Conservation (phyloP, 2,888 invertebrate species). For the Callimorpha dominula region DNA sequence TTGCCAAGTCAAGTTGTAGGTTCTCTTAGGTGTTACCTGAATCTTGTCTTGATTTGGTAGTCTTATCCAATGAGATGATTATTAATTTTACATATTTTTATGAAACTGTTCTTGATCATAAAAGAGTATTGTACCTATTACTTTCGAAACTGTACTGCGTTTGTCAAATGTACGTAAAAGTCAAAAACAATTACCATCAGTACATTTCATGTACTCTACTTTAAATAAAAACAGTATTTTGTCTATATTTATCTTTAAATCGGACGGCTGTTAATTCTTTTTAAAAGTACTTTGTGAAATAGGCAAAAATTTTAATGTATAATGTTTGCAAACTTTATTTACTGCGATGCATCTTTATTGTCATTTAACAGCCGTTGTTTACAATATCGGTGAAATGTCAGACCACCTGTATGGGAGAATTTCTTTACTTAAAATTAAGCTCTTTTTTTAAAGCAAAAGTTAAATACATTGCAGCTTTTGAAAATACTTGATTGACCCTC, state of each 20-base stretch:
- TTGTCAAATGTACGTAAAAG: too few relatives aligned
- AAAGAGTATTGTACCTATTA: too few relatives aligned
- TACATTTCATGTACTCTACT: not conserved
- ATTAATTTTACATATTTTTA: too few relatives aligned
- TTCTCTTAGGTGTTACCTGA: too few relatives aligned
- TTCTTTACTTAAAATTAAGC: slow-evolving; percentile 19
- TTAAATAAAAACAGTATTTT: not conserved
- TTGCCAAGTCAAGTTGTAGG: too few relatives aligned
- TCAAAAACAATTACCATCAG: too few relatives aligned
- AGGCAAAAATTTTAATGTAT: not conserved
- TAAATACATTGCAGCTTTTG: not conserved
- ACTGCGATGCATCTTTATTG: slow-evolving; percentile 21
- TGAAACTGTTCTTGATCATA: too few relatives aligned
- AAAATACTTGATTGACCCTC: not conserved
- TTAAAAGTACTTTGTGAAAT: not conserved
- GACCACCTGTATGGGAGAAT: slow-evolving; percentile 46
- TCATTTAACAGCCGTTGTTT: slow-evolving; percentile 23
- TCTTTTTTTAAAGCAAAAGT: not conserved
- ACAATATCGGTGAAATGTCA: slow-evolving; percentile 41
- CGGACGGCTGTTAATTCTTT: not conserved
- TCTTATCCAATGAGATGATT: too few relatives aligned
- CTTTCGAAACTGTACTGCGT: too few relatives aligned
- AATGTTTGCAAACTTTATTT: slow-evolving; percentile 19
- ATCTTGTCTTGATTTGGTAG: too few relatives aligned
- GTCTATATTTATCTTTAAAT: not conserved